Evolutionary conservation across 2,797 vertebrate genomes (phyloP).

Genomic region (Phylloscopus collybita): DNA sequence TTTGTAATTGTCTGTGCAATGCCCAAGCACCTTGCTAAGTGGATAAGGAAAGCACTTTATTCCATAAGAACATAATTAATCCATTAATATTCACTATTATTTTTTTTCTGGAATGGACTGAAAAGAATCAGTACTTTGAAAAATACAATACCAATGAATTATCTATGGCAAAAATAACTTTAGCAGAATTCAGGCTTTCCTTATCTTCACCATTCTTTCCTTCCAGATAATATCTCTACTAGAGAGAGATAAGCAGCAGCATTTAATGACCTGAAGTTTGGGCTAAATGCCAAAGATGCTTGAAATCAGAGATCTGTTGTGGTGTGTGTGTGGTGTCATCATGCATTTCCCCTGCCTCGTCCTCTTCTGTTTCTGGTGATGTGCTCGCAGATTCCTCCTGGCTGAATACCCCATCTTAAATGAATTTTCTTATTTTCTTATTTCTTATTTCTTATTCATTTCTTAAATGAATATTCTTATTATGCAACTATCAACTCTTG

Average conservation of each 20-base stretch:
- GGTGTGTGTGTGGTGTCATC: neutral
- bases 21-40: constrained; percentile 63
- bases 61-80: constrained; percentile 52
- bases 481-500: neutral
- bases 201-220: neutral
- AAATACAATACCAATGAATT: constrained; percentile 34
- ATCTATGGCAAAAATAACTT: constrained; percentile 15
- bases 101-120: constrained; percentile 19
- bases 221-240: neutral
- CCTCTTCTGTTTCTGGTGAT: neutral
- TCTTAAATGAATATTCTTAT: neutral
- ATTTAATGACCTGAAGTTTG: neutral
- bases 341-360: fast-evolving
- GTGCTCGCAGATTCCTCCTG: neutral
- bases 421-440: neutral
- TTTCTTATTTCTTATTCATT: too few species aligned
- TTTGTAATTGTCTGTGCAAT: constrained; percentile 49
- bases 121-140: constrained; percentile 45
- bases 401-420: neutral
- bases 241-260: neutral
- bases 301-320: neutral
- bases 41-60: constrained; percentile 59
- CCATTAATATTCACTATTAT: constrained; percentile 30
- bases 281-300: neutral
- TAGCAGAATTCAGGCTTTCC: neutral